These are phyloP conservation scores for Hyla sarda DNA, from an alignment of 2,113 vertebrate species.

Conservation along the genomic window DNA sequence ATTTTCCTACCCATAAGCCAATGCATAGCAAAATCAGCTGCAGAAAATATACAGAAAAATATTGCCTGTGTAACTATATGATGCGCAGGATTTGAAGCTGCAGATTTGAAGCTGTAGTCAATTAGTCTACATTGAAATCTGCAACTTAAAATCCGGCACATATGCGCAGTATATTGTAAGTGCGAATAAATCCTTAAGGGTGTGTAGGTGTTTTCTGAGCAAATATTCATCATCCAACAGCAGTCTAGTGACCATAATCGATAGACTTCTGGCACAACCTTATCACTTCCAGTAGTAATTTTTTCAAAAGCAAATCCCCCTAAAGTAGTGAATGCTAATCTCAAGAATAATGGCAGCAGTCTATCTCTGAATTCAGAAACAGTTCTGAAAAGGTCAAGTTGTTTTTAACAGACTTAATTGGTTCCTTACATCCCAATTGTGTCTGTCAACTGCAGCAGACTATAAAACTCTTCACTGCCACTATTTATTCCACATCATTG, in stretches of 20 bases:
- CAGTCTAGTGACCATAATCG: neutral
- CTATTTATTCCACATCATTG: constrained; percentile 2
- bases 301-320: neutral
- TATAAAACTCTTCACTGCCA: constrained; percentile 10
- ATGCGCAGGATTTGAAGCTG: no score
- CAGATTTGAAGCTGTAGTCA: no score
- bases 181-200: no score
- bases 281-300: neutral
- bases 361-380: constrained; percentile 10
- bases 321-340: constrained; percentile 1
- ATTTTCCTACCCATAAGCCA: no score
- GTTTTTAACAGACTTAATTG: constrained; percentile 49
- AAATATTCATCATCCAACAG: neutral
- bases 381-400: constrained; percentile 35
- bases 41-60: no score
- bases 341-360: constrained; percentile 24
- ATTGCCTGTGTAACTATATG: no score
- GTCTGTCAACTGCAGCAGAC: neutral
- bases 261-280: neutral
- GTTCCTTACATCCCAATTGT: constrained; percentile 16
- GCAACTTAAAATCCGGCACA: no score
- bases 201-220: neutral
- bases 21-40: no score
- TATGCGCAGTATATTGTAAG: no score
- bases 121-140: no score